These are phyloP conservation scores for Glaucomys volans DNA, from an alignment of 2,113 vertebrate genomes.

Conservation along the genomic window DNA sequence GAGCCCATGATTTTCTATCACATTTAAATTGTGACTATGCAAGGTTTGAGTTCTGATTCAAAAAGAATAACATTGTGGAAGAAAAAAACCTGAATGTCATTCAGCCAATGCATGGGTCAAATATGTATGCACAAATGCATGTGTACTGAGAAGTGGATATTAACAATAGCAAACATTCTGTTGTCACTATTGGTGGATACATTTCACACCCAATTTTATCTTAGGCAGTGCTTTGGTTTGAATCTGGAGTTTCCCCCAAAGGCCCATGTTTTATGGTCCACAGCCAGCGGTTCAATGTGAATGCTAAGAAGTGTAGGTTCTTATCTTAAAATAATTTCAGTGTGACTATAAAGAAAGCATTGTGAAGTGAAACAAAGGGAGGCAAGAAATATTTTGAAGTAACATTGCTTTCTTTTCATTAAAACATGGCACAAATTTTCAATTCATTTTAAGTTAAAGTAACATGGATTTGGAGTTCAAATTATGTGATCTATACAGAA, in stretches of 20 bases:
- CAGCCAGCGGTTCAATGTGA: too few species aligned
- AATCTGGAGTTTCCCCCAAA: too few species aligned
- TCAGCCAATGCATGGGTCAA: background rate
- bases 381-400: background rate
- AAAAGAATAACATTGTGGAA: background rate
- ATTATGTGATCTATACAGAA: background rate
- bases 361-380: background rate
- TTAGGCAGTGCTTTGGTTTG: background rate
- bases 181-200: fast-evolving
- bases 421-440: background rate
- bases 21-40: background rate
- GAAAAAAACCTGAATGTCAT: background rate
- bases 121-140: background rate
- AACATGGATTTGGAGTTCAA: background rate
- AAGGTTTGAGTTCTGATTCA: background rate
- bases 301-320: background rate
- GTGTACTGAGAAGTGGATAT: background rate
- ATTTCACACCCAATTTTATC: too few species aligned
- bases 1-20: background rate
- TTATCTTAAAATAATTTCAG: background rate
- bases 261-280: background rate
- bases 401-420: background rate
- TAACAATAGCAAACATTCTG: fast-evolving
- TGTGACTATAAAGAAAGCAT: background rate
- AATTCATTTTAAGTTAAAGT: background rate